phyloP scores from a whole-genome alignment of 2,888 invertebrate genomes.

The Pollenia amentaria region DNA sequence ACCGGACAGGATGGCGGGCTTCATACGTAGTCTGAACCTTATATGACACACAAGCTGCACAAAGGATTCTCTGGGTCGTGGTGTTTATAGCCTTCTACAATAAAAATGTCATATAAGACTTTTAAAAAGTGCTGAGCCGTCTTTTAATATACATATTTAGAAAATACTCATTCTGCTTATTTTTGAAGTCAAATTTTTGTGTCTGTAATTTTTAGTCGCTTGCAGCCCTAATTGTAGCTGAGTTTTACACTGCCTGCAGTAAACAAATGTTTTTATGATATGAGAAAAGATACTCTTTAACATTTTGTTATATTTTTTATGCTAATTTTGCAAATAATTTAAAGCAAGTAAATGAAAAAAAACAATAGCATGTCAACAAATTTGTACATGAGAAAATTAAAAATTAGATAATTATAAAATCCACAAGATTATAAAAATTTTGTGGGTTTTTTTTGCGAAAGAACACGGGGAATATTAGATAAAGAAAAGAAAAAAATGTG shows the following conservation, averaged over 20 bases:
- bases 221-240: background rate
- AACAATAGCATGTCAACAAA: slow-evolving; percentile 10
- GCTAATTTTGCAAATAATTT: slow-evolving; percentile 34
- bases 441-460: no score
- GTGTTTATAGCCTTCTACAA: no score
- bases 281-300: background rate
- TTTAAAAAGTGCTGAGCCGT: no score
- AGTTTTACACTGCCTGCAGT: background rate
- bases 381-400: slow-evolving; percentile 45
- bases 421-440: background rate
- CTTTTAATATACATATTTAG: no score
- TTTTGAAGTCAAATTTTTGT: background rate
- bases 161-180: background rate
- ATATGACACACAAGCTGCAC: no score
- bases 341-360: background rate
- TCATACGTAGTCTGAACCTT: no score
- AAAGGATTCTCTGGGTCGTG: no score
- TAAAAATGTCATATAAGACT: no score
- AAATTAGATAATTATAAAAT: slow-evolving; percentile 7
- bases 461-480: no score
- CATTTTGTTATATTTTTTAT: slow-evolving; percentile 6
- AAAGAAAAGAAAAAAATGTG: no score
- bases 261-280: slow-evolving; percentile 6
- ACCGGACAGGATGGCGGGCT: no score
- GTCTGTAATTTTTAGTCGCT: background rate